A percentile compares a stretch with the other conserved stretches of the same genome.
These are phyloP conservation scores for Taxidea taxus DNA, from an alignment of 2,113 vertebrate genomes.

Conservation along the genomic window DNA sequence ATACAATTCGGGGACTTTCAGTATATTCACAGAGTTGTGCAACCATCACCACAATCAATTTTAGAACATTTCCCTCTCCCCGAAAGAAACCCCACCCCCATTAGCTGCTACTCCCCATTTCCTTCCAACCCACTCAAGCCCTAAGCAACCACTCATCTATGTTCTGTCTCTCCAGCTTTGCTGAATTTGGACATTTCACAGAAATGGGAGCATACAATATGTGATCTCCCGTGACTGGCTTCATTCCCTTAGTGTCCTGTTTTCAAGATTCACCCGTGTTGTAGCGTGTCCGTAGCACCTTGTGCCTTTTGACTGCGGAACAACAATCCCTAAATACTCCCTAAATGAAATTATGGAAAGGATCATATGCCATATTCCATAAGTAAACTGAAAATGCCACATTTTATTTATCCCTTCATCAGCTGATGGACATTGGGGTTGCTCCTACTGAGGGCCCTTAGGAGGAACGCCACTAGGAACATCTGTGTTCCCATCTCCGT, in stretches of 20 bases:
- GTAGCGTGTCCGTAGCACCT: neutral
- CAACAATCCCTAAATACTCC: neutral
- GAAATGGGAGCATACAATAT: neutral
- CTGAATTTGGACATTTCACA: neutral
- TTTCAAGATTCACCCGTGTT: neutral
- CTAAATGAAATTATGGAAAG: neutral
- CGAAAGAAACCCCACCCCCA: neutral
- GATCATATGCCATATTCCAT: neutral
- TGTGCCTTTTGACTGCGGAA: neutral
- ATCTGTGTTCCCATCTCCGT: rapidly evolving
- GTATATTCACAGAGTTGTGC: neutral
- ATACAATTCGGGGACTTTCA: too few relatives aligned
- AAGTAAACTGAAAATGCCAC: neutral
- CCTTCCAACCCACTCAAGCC: neutral
- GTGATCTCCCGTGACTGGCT: neutral
- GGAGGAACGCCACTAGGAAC: neutral
- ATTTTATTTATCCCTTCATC: neutral
- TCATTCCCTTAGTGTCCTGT: neutral
- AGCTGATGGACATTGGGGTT: neutral
- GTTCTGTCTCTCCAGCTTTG: neutral
- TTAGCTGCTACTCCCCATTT: neutral
- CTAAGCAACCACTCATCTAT: neutral
- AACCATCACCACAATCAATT: neutral
- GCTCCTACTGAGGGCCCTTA: neutral
- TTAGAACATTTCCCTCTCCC: neutral